Conservation (phyloP, 1,140 invertebrate species). For the Brachionus asplanchnoidis region DNA sequence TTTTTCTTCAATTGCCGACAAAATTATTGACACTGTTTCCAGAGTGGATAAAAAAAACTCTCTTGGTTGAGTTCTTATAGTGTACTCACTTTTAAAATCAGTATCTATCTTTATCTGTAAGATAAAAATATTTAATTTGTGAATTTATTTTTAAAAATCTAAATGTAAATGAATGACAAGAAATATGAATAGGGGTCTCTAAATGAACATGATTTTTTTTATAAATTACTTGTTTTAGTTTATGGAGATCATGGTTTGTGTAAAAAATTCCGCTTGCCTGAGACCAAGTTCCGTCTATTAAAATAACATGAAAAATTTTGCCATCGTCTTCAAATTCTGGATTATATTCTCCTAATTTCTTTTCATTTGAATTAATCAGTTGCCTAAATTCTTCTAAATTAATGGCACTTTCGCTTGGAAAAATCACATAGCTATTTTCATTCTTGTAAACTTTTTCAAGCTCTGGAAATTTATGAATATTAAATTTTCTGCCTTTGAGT, state of each 20-base stretch:
- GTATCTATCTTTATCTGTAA: conserved; percentile 64
- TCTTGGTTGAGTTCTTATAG: conserved; percentile 84
- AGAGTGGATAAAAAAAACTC: conserved; percentile 83
- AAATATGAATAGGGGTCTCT: too few species aligned
- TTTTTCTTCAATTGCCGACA: conserved; percentile 50
- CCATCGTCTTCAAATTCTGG: conserved; percentile 30
- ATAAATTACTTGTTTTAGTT: conserved; percentile 45
- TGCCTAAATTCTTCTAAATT: conserved; percentile 59
- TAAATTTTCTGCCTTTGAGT: conserved; percentile 79
- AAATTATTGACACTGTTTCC: conserved; percentile 77
- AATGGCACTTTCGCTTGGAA: conserved; percentile 71
- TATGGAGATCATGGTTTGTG: conserved; percentile 51
- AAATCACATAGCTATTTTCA: conserved; percentile 71
- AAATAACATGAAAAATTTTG: conserved; percentile 68
- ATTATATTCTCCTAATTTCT: conserved; percentile 41
- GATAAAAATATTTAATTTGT: not conserved
- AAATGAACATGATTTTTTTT: not conserved
- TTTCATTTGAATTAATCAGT: conserved; percentile 45
- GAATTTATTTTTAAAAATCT: not conserved
- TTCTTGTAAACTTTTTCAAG: conserved; percentile 66
- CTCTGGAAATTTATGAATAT: conserved; percentile 56
- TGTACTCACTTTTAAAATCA: conserved; percentile 72
- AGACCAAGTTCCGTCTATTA: conserved; percentile 88
- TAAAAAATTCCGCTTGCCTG: conserved; percentile 70
- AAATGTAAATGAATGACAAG: too few species aligned